Evolutionary conservation across 1,140 invertebrate genomes (phyloP).

Genomic region (Hestina assimilis): DNA sequence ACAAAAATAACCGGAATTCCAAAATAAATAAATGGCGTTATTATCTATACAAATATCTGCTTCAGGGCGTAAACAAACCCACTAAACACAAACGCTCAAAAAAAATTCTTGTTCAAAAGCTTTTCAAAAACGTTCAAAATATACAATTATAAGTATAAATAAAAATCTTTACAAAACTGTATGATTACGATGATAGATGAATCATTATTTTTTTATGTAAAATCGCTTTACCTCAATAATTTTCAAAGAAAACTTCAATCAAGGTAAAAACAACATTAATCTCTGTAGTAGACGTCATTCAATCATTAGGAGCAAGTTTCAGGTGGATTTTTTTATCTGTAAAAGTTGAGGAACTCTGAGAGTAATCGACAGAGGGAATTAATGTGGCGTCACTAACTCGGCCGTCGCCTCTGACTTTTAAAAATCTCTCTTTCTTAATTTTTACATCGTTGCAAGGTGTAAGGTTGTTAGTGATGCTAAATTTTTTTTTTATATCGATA

Average conservation of each 20-base stretch:
- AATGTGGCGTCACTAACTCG: conserved; percentile 75
- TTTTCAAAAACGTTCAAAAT: too few species aligned
- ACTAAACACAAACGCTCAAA: too few species aligned
- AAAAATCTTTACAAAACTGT: too few species aligned
- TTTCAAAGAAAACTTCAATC: background rate
- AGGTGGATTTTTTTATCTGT: conserved; percentile 46
- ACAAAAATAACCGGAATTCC: too few species aligned
- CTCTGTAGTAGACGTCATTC: conserved; percentile 32
- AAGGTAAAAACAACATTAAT: conserved; percentile 31
- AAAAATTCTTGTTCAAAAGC: too few species aligned
- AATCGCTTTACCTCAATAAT: too few species aligned
- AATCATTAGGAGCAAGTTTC: conserved; percentile 37
- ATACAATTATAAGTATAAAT: too few species aligned
- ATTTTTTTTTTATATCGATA: conserved; percentile 8
- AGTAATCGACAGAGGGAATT: conserved; percentile 67
- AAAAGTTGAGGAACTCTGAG: conserved; percentile 20
- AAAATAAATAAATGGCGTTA: too few species aligned
- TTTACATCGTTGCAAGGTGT: conserved; percentile 74
- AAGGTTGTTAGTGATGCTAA: conserved; percentile 38
- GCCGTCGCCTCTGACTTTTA: conserved; percentile 56
- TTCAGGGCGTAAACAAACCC: too few species aligned
- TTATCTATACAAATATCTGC: too few species aligned
- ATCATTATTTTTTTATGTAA: too few species aligned
- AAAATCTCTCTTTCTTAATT: conserved; percentile 74
- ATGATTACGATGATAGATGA: too few species aligned